Conservation (phyloP, 2,888 invertebrate genomes). For the Meteorus cinctellus region DNA sequence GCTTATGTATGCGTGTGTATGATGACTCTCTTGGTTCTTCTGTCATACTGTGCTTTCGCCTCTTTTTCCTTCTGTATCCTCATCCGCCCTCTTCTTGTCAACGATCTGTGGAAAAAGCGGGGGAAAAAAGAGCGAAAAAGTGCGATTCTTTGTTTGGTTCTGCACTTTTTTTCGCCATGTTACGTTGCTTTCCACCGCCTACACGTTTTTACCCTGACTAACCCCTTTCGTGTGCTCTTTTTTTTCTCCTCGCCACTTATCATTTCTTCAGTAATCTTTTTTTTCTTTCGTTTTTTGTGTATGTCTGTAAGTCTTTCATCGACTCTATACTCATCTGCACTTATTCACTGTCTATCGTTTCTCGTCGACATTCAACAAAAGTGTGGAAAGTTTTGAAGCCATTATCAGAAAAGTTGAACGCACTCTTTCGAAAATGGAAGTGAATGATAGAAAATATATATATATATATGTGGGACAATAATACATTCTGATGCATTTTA, state of each 20-base stretch:
- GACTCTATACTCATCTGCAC: slow-evolving; percentile 20
- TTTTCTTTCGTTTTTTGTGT: slow-evolving; percentile 10
- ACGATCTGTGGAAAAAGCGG: slow-evolving; percentile 18
- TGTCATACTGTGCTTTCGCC: not conserved
- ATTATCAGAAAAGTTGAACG: slow-evolving; percentile 1
- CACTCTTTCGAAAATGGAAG: not conserved
- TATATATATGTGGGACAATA: not conserved
- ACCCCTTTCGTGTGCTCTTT: slow-evolving; percentile 34
- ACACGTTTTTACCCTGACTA: slow-evolving; percentile 44
- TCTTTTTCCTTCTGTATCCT: not conserved
- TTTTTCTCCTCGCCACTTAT: slow-evolving; percentile 19
- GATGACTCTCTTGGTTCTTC: not conserved
- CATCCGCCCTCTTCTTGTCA: slow-evolving; percentile 22
- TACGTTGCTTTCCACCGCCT: slow-evolving; percentile 44
- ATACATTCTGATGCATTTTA: not conserved
- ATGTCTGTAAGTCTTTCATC: slow-evolving; percentile 2
- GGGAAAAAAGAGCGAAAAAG: slow-evolving; percentile 10
- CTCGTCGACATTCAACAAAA: slow-evolving; percentile 16
- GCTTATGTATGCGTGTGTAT: not conserved
- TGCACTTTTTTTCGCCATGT: slow-evolving; percentile 30
- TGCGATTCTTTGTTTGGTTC: slow-evolving; percentile 47
- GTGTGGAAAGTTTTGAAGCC: slow-evolving; percentile 20
- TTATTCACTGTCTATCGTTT: slow-evolving; percentile 9
- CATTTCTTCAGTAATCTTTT: slow-evolving; percentile 30
- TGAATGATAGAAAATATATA: not conserved